Conservation (phyloP, 2,888 invertebrate genomes). For the Trichacis sp. region DNA sequence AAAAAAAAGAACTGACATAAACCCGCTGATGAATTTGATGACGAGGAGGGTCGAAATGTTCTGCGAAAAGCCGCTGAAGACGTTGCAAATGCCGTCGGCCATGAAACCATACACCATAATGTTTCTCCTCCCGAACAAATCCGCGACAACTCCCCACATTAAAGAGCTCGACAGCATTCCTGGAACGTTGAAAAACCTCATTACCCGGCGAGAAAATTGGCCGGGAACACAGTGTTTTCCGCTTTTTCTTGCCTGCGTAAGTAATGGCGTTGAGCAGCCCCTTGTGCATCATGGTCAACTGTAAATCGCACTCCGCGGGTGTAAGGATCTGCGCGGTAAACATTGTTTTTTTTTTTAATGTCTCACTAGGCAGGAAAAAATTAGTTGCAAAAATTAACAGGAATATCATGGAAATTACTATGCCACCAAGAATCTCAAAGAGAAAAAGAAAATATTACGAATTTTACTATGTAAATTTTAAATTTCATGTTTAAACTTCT, state of each 20-base stretch:
- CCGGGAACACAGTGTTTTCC: too few species aligned
- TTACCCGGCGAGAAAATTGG: not conserved
- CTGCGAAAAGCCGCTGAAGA: constrained; percentile 76
- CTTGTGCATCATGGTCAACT: constrained; percentile 76
- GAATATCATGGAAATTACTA: too few species aligned
- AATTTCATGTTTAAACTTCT: too few species aligned
- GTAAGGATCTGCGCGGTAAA: too few species aligned
- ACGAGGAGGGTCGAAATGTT: constrained; percentile 75
- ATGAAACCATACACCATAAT: constrained; percentile 78
- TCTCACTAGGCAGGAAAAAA: too few species aligned
- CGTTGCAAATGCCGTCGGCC: constrained; percentile 74
- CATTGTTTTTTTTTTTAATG: too few species aligned
- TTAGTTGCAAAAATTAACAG: too few species aligned
- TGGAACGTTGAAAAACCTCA: constrained; percentile 51
- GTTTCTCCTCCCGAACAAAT: constrained; percentile 78
- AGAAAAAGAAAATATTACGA: too few species aligned
- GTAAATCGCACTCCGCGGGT: constrained; percentile 80
- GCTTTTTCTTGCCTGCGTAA: constrained; percentile 73
- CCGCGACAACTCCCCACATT: constrained; percentile 83
- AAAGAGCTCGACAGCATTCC: constrained; percentile 84
- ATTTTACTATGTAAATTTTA: too few species aligned
- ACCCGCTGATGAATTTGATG: constrained; percentile 80
- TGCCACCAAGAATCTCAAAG: too few species aligned
- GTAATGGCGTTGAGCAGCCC: constrained; percentile 79
- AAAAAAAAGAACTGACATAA: constrained; percentile 73